Percentiles rank a stretch among this genome's conserved stretches.
phyloP scores from a whole-genome alignment of 1,140 invertebrate genomes.

The Hermetia illucens region DNA sequence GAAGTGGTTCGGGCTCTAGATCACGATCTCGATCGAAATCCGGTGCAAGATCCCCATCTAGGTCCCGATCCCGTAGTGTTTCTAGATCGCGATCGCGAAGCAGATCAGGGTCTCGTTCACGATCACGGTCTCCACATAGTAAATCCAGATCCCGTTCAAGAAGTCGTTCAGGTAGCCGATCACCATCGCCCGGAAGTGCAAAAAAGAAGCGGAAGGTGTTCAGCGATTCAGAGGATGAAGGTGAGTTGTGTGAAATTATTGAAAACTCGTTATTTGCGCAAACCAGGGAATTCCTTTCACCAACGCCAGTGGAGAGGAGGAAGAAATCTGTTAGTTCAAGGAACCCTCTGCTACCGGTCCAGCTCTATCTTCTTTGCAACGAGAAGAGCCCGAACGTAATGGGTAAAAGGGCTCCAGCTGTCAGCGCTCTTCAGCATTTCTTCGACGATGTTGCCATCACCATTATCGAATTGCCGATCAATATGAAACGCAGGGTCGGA shows the following conservation, averaged over 20 bases:
- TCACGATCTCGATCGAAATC: slow-evolving; percentile 26
- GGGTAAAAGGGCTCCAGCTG: too few relatives aligned
- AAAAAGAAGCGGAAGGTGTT: slow-evolving; percentile 32
- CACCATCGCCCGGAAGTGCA: slow-evolving; percentile 11
- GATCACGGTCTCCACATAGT: slow-evolving; percentile 16
- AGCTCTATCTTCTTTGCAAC: too few relatives aligned
- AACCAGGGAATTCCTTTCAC: too few relatives aligned
- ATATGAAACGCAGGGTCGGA: too few relatives aligned
- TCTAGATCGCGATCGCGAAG: slow-evolving; percentile 27
- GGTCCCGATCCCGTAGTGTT: slow-evolving; percentile 20
- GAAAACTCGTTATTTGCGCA: neutral
- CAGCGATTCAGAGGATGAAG: slow-evolving; percentile 42
- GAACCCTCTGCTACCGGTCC: too few relatives aligned
- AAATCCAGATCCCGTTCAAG: slow-evolving; percentile 10
- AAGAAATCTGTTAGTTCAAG: too few relatives aligned
- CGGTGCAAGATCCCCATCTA: slow-evolving; percentile 19
- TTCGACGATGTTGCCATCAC: too few relatives aligned
- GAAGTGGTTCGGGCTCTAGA: slow-evolving; percentile 11
- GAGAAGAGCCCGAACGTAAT: too few relatives aligned
- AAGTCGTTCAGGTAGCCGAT: slow-evolving; percentile 8
- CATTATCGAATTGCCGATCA: too few relatives aligned
- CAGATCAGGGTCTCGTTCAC: slow-evolving; percentile 23
- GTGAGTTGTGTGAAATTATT: slow-evolving; percentile 2
- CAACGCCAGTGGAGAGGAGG: too few relatives aligned
- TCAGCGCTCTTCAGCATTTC: too few relatives aligned